Evolutionary conservation across 2,113 vertebrate species (phyloP), one percentile per base, ranked within the genome.

Genomic region (Istiophorus platypterus): DNA sequence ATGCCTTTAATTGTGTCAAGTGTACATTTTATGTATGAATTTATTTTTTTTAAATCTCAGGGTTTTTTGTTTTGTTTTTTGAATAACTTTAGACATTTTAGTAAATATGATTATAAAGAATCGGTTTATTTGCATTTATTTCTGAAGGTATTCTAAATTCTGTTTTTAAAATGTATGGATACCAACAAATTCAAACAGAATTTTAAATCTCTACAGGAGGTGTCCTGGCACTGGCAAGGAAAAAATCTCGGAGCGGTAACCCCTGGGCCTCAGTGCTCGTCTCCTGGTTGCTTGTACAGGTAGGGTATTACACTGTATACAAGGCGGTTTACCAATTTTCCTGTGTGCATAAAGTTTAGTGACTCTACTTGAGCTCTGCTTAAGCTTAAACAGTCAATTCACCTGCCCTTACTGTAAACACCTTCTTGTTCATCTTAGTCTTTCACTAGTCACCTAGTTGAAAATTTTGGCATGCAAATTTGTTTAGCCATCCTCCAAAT

Each of bases 161-260:
- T 34, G 31, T 34, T 4, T 6, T 34, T 34, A 34, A 34, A 34
- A 34, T 34, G 3, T 6, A 34, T 4, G 31, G 31, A 6, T 34
- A 6, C 31, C 31, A 34, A 34, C 6, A 34, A 34, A 4, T 34
- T 34, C 31, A 34, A 34, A 3, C 31, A 34, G 31, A 6, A 34
- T 6, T 34, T 3, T 68, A 64, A 65, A 68, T 71, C 57, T 82
- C 29, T 75, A 65, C 31, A 96, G 96, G 95, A 17, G 66, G 95
- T 24, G 86, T 94, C 47, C 80, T 96, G 81, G 92, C 94, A 2
- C 92, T 94, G 0, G 94, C 91, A 0, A 96, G 91, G 76, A 93
- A 94, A 12, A 95, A 95, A 0, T 95, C 95, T 54, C 78, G 18
- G 14, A 94, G 90, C 8, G 95, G 96, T 6, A 97, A 97, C 78